phyloP scores from a whole-genome alignment of 2,113 vertebrate genomes.

The Globicephala melas region DNA sequence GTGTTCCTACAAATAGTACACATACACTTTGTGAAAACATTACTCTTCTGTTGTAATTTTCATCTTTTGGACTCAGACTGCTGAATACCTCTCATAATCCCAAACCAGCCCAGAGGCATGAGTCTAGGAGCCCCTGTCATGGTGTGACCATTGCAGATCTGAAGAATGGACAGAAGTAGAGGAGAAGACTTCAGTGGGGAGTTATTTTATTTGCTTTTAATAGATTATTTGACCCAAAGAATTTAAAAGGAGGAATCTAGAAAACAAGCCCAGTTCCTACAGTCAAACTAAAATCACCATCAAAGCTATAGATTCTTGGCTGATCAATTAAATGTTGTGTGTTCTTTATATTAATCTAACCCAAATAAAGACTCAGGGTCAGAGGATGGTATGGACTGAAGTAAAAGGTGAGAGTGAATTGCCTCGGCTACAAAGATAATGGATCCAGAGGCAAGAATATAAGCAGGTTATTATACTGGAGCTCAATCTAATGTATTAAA shows the following conservation, averaged over 20 bases:
- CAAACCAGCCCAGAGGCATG: fast-evolving
- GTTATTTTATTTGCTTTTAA: background rate
- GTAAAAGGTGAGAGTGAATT: background rate
- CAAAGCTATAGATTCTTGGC: background rate
- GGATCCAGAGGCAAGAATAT: background rate
- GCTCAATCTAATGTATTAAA: background rate
- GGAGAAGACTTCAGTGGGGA: background rate
- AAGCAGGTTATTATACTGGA: background rate
- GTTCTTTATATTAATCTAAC: background rate
- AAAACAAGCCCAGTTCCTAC: background rate
- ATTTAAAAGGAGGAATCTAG: background rate
- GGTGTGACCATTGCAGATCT: fast-evolving
- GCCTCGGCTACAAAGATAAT: background rate
- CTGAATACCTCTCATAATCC: background rate
- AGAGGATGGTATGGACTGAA: background rate
- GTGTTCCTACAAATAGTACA: background rate
- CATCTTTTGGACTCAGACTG: background rate
- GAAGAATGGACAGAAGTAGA: background rate
- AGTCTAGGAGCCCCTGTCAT: fast-evolving
- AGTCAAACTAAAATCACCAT: background rate
- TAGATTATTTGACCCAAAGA: background rate
- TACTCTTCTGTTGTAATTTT: background rate
- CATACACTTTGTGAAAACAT: background rate
- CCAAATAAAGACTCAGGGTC: background rate
- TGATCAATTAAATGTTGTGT: background rate